Percentiles rank a stretch among this genome's conserved stretches.
These are phyloP conservation scores for Bactericera cockerelli DNA, from an alignment of 1,140 invertebrate species.

Conservation along the genomic window DNA sequence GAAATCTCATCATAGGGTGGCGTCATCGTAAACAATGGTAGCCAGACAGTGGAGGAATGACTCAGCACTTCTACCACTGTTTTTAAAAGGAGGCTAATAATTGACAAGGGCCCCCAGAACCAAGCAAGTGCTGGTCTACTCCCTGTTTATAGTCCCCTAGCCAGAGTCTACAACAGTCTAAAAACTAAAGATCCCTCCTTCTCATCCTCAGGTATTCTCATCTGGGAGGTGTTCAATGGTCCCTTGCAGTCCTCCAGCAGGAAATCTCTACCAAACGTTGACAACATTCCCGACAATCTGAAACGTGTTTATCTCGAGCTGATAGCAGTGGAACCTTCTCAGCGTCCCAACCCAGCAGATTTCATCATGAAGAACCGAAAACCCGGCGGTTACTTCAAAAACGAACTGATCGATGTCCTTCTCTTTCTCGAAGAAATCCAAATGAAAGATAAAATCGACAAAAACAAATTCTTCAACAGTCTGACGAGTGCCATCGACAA, in stretches of 20 bases:
- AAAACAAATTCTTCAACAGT: slow-evolving; percentile 74
- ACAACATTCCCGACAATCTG: slow-evolving; percentile 51
- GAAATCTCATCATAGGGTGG: too few relatives aligned
- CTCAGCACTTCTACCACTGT: too few relatives aligned
- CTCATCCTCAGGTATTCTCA: slow-evolving; percentile 42
- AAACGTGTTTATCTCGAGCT: slow-evolving; percentile 70
- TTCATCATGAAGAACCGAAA: slow-evolving; percentile 70
- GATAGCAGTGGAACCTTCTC: slow-evolving; percentile 62
- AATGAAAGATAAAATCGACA: slow-evolving; percentile 76
- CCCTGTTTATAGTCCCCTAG: too few relatives aligned
- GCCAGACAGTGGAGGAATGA: too few relatives aligned
- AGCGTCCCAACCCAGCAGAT: slow-evolving; percentile 81
- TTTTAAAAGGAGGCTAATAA: too few relatives aligned
- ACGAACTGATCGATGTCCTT: slow-evolving; percentile 86
- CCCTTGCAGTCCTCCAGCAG: slow-evolving; percentile 33
- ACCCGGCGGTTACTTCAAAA: slow-evolving; percentile 85
- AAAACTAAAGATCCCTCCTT: too few relatives aligned
- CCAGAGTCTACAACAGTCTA: too few relatives aligned
- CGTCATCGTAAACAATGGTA: too few relatives aligned
- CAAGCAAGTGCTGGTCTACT: too few relatives aligned
- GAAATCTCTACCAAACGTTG: background rate
- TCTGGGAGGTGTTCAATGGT: slow-evolving; percentile 97
- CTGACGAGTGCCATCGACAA: slow-evolving; percentile 71
- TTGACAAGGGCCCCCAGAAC: too few relatives aligned
- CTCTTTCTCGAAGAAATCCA: slow-evolving; percentile 96